phyloP scores from a whole-genome alignment of 2,888 invertebrate genomes.

The Cheilosia variabilis region DNA sequence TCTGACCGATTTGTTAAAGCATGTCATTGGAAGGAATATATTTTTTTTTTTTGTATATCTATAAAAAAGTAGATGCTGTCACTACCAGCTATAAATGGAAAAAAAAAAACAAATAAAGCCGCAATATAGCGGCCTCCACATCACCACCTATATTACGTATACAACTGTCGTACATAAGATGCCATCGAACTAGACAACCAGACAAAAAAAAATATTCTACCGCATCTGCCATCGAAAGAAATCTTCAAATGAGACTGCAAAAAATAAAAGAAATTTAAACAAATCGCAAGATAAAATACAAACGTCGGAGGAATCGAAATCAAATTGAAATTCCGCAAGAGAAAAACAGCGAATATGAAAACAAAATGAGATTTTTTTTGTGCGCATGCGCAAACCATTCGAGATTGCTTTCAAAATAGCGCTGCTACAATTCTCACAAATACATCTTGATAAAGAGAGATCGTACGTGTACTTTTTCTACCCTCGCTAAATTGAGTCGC shows the following conservation, averaged over 20 bases:
- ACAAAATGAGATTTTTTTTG: slow-evolving; percentile 67
- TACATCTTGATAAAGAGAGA: slow-evolving; percentile 44
- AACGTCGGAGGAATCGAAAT: slow-evolving; percentile 56
- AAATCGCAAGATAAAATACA: slow-evolving; percentile 47
- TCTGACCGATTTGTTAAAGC: no score
- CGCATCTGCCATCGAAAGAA: slow-evolving; percentile 47
- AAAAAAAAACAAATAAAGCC: no score
- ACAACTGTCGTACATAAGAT: slow-evolving; percentile 35
- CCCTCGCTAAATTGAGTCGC: slow-evolving; percentile 73
- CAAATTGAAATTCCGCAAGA: slow-evolving; percentile 45
- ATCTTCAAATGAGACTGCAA: slow-evolving; percentile 53
- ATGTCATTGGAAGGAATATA: no score
- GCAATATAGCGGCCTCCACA: not conserved
- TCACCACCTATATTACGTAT: slow-evolving; percentile 13
- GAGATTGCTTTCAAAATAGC: slow-evolving; percentile 65
- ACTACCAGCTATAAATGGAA: no score
- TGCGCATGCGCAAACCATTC: slow-evolving; percentile 79
- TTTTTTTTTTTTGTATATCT: no score
- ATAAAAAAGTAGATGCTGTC: no score
- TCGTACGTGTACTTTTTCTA: slow-evolving; percentile 60
- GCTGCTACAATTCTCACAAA: slow-evolving; percentile 28
- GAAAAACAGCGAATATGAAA: slow-evolving; percentile 15
- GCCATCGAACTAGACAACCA: slow-evolving; percentile 57
- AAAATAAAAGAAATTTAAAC: slow-evolving; percentile 20
- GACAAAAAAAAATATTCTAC: slow-evolving; percentile 27